Evolutionary conservation across 2,797 vertebrate species (phyloP).

Genomic region (Acomys russatus): DNA sequence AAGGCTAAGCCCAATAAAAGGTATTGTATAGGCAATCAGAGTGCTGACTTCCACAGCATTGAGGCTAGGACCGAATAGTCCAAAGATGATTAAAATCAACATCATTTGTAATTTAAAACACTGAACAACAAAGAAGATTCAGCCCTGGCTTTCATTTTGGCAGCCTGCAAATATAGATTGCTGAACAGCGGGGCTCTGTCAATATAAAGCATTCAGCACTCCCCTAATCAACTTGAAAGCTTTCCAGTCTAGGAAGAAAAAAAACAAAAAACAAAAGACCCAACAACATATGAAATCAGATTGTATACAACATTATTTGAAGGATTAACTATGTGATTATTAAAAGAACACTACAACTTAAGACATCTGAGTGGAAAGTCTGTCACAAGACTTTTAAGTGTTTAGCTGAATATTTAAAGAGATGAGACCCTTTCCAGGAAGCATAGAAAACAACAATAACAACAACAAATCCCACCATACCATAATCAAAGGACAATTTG

Average conservation of each 20-base stretch:
- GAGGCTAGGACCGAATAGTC: slow-evolving; percentile 50
- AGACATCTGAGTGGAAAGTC: slow-evolving; percentile 12
- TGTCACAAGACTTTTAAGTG: not conserved
- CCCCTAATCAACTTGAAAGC: slow-evolving; percentile 71
- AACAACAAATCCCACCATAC: not conserved
- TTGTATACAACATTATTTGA: slow-evolving; percentile 66
- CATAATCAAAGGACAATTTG: not conserved
- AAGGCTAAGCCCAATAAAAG: slow-evolving; percentile 62
- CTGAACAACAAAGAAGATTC: slow-evolving; percentile 71
- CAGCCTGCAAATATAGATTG: slow-evolving; percentile 80
- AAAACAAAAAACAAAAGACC: not conserved
- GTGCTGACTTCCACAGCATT: slow-evolving; percentile 50
- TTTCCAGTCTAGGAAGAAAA: slow-evolving; percentile 63
- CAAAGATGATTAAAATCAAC: slow-evolving; percentile 80
- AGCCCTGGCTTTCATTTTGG: slow-evolving; percentile 68
- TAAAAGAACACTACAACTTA: slow-evolving; percentile 53
- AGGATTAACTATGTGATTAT: slow-evolving; percentile 61
- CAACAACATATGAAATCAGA: slow-evolving; percentile 63
- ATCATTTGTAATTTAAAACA: slow-evolving; percentile 76
- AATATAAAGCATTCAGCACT: slow-evolving; percentile 76
- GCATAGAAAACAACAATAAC: not conserved
- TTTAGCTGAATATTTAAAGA: not conserved
- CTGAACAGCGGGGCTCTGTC: slow-evolving; percentile 69
- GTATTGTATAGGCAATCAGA: slow-evolving; percentile 72
- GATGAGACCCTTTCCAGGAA: not conserved